Percentiles rank a stretch among this genome's conserved stretches.
phyloP scores from a whole-genome alignment of 2,888 invertebrate species.

The Aradus depressus region DNA sequence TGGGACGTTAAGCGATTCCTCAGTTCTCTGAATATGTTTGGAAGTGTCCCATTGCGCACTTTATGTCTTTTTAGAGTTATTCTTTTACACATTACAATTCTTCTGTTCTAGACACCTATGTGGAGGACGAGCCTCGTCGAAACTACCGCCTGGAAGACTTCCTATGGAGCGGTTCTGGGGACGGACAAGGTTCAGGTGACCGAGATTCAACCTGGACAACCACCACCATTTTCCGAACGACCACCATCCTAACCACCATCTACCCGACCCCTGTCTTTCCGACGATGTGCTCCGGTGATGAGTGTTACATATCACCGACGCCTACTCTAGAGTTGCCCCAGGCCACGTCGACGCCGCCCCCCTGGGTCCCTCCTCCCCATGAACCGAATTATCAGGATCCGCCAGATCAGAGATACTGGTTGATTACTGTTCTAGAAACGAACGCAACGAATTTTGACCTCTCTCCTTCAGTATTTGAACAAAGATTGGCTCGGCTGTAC shows the following conservation, averaged over 20 bases:
- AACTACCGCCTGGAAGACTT: constrained; percentile 63
- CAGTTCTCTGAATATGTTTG: too few species aligned
- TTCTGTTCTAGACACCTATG: too few species aligned
- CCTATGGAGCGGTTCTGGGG: constrained; percentile 81
- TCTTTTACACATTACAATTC: too few species aligned
- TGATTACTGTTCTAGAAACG: constrained; percentile 48
- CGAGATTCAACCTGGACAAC: constrained; percentile 42
- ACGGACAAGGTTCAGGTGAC: constrained; percentile 42
- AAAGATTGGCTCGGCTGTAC: constrained; percentile 63
- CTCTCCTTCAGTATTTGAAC: constrained; percentile 49
- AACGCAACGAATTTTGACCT: constrained; percentile 26
- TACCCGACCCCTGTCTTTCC: constrained; percentile 36
- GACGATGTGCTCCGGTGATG: constrained; percentile 1
- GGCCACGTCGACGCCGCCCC: constrained; percentile 18
- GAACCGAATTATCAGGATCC: constrained; percentile 16
- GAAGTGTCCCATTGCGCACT: too few species aligned
- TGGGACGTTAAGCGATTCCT: too few species aligned
- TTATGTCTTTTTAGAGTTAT: too few species aligned
- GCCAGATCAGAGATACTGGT: constrained; percentile 52
- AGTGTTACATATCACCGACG: constrained; percentile 21
- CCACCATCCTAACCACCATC: constrained; percentile 58
- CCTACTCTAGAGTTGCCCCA: constrained; percentile 18
- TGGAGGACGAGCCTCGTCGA: constrained; percentile 33
- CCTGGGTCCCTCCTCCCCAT: constrained; percentile 14
- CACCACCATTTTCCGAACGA: constrained; percentile 51